Base-by-base conservation (phyloP, 2,888 invertebrate genomes). In the Dynastes tityus region DNA sequence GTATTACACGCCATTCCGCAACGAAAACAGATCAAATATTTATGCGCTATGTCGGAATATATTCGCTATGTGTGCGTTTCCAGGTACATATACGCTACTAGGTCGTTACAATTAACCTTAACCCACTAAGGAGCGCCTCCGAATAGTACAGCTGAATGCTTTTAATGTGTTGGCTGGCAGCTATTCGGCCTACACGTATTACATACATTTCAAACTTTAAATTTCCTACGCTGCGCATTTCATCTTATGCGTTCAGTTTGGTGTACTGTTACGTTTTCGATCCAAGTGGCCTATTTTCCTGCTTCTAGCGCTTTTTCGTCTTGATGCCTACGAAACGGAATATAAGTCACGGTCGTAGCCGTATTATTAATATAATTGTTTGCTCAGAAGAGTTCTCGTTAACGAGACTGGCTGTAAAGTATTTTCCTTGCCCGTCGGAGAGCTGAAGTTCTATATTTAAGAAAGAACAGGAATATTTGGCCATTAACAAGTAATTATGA, bases 91-190 rank as follows among this genome's bases (percentile, higher is more conserved):
- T 73, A 58, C 55, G 51, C 73, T 58, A 73, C 40, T 73, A 58
- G 73, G 73, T 73, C 73, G 58, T 73, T 55, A 73, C 73, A 58
- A 73, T 73, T 73, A 73, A 73, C 73, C 73, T 73, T 73, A 73
- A 73, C 73, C 73, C 73, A 73, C 73, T 73, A 73, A 73, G 16
- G 63, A 29, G 6, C 73, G 40, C 22, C 73, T 37, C 22, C 27
- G 58, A 58, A 73, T 29, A 29, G 13, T 22, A 45, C 53, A 70
- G 45, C 22, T 49, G 45, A 67, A 67, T 29, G 68, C 49, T 68
- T 68, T 68, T 68, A 68, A 68, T 29, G 51, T 51, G 51, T 27
- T 32, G 40, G 45, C 45, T 8, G 55, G 55, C 55, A 58, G 55
- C 55, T 58, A 29, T 37, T 5, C 68, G 27, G 51, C 68, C 68